Base-by-base conservation (phyloP, 1,140 invertebrate genomes). In the Drosophila murphyi region DNA sequence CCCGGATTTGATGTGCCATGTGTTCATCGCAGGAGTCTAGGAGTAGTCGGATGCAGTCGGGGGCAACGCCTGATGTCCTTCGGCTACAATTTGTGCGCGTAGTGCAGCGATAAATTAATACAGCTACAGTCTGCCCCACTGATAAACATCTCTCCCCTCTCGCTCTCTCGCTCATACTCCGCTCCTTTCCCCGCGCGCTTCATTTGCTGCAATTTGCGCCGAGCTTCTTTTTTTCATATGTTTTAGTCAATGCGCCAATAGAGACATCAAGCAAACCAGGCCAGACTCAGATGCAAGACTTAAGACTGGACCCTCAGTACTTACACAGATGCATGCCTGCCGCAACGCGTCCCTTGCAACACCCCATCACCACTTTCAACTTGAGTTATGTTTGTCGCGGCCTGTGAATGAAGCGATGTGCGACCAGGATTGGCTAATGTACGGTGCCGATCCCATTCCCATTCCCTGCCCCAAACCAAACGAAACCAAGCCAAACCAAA, bases 81-180 rank as follows among this genome's bases (percentile, higher is more conserved):
- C 82, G 86, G 80, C 78, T 72, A 78, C 81, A 91, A 91, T 91
- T 91, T 91, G 89, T 91, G 89, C 80, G 63, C 75, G 70, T 83
- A 76, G 78, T 78, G 81, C 74, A 68, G 65, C 89, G 72, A 91
- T 91, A 91, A 91, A 91, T 91, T 91, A 91, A 91, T 91, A 80
- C 69, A 32, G 51, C 10, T 35, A 54, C 69, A 62, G 56, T 72
- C 35, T 65, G 47, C 8, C 32, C 29, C 45, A 78, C 57, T 82
- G 80, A 82, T 82, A 82, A 78, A 61, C 78, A 82, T 82, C 80
- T 70, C 41, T 60, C 31, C 32, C 7, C 37, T 31, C 28, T 8
- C n/a, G 0, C 20, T 20, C 20, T 20, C 20, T 1, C 20, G 20
- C 20, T 20, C 20, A 20, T 20, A 1, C 20, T 20, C 20, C 1